Conservation (phyloP, 2,113 vertebrate genomes). For the Tympanuchus pallidicinctus region DNA sequence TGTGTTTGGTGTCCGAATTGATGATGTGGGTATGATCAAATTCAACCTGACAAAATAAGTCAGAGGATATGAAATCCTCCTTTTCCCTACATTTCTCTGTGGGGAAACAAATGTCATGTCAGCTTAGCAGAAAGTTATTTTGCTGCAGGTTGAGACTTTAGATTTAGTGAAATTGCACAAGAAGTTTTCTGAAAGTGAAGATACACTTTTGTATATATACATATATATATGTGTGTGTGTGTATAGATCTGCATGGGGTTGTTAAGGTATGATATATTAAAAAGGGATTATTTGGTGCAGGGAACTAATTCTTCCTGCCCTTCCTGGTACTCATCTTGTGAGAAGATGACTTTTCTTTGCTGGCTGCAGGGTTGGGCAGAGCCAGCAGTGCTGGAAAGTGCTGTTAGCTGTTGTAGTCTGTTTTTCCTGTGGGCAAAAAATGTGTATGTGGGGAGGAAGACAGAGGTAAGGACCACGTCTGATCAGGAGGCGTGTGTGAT, state of each 20-base stretch:
- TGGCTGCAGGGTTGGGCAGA: neutral
- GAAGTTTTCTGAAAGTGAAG: neutral
- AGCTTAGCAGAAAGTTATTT: conserved; percentile 8
- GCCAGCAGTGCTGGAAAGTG: neutral
- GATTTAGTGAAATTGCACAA: neutral
- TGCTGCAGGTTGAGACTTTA: neutral
- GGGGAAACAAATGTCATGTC: neutral
- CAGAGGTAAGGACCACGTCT: neutral
- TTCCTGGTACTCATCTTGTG: neutral
- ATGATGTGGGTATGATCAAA: conserved; percentile 41
- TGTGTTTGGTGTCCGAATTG: neutral
- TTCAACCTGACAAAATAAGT: conserved; percentile 45
- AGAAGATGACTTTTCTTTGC: neutral
- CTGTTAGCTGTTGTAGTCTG: too few relatives aligned
- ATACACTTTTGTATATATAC: neutral
- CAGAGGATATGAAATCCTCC: neutral
- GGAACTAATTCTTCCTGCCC: neutral
- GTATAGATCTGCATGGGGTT: neutral
- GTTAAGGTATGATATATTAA: neutral
- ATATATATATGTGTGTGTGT: neutral
- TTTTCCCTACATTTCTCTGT: neutral
- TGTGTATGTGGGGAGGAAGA: neutral
- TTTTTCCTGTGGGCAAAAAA: neutral
- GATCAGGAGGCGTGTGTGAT: neutral
- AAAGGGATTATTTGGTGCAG: neutral